Percentiles rank a stretch among this genome's conserved stretches.
phyloP scores from a whole-genome alignment of 2,113 vertebrate genomes.

The Noturus placidus region DNA sequence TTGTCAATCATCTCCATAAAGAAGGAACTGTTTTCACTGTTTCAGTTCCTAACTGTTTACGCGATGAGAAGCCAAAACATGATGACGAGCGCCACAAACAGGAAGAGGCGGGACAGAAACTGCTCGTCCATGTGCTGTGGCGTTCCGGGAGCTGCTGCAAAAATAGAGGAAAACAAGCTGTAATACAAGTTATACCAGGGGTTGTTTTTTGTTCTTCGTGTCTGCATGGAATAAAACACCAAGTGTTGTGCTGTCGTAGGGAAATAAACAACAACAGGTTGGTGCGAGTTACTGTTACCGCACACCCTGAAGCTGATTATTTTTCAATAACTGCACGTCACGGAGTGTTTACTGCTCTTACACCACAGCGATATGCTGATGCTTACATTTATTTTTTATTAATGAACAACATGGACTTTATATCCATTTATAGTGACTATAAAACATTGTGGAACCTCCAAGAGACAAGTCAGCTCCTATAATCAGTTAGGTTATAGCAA shows the following conservation, averaged over 20 bases:
- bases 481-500: neutral
- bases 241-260: neutral
- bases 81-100: constrained; percentile 95
- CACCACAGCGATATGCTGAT: neutral
- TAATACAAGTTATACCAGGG: neutral
- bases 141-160: constrained; percentile 89
- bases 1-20: neutral
- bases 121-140: constrained; percentile 95
- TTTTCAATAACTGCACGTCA: too few species aligned
- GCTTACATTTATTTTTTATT: neutral
- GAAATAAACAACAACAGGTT: neutral
- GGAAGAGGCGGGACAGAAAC: constrained; percentile 97
- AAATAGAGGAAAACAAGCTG: neutral
- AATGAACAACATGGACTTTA: too few species aligned
- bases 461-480: neutral
- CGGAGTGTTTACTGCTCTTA: too few species aligned
- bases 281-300: too few species aligned
- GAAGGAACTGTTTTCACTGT: neutral
- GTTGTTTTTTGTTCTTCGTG: neutral
- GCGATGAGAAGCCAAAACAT: constrained; percentile 99
- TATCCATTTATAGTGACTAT: neutral
- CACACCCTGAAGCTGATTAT: too few species aligned
- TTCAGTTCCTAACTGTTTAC: constrained; percentile 61
- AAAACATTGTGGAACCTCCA: neutral
- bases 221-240: neutral